These are phyloP conservation scores for Anoplolepis gracilipes DNA, from an alignment of 1,140 invertebrate genomes.

Conservation along the genomic window DNA sequence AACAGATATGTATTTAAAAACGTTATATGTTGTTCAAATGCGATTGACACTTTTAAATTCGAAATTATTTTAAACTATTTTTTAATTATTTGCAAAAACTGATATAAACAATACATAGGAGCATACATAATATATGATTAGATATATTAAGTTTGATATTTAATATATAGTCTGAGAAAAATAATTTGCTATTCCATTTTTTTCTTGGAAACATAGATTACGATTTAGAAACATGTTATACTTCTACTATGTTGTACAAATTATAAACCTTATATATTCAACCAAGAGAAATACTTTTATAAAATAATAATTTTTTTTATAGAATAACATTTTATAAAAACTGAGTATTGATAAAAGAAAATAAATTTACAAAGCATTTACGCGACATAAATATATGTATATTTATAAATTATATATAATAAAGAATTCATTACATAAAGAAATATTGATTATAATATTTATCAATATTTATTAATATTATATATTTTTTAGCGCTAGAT, in stretches of 20 bases:
- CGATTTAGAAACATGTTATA: not conserved
- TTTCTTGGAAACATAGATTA: not conserved
- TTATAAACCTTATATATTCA: too few relatives aligned
- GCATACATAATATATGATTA: too few relatives aligned
- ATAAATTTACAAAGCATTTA: too few relatives aligned
- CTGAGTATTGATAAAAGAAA: too few relatives aligned
- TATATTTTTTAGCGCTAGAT: too few relatives aligned
- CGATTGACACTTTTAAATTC: not conserved
- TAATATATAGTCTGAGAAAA: not conserved
- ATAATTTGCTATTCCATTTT: not conserved
- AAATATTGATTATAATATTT: too few relatives aligned
- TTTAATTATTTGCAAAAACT: not conserved
- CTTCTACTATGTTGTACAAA: not conserved
- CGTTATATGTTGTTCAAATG: not conserved
- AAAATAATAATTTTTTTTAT: too few relatives aligned
- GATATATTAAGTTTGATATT: too few relatives aligned
- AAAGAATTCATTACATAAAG: not conserved
- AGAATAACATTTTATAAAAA: too few relatives aligned
- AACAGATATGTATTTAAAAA: constrained; percentile 10
- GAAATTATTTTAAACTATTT: not conserved
- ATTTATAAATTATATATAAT: not conserved
- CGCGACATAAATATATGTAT: not conserved
- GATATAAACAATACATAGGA: too few relatives aligned
- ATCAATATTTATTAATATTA: too few relatives aligned
- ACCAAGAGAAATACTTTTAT: not conserved